phyloP scores from a whole-genome alignment of 2,113 vertebrate species.

The Chlorodrepanis virens region DNA sequence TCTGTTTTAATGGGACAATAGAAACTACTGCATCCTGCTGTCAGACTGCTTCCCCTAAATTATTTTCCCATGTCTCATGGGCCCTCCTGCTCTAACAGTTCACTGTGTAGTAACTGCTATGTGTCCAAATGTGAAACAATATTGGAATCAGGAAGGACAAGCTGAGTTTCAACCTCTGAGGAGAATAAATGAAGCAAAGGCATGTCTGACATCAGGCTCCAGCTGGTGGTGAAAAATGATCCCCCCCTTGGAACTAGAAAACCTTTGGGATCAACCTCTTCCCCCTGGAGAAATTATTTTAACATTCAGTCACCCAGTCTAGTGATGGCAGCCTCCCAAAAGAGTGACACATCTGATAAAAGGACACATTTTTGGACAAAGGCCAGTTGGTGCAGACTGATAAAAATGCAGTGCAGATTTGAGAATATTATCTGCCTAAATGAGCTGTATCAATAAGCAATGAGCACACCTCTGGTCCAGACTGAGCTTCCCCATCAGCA shows the following conservation, averaged over 20 bases:
- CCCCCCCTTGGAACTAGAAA: neutral
- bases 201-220: conserved; percentile 36
- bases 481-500: neutral
- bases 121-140: conserved; percentile 14
- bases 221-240: conserved; percentile 37
- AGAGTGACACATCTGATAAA: neutral
- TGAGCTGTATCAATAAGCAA: neutral
- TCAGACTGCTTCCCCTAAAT: conserved; percentile 33
- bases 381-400: neutral
- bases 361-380: neutral
- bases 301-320: neutral
- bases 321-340: conserved; percentile 10
- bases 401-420: neutral
- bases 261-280: conserved; percentile 17
- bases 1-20: conserved; percentile 29
- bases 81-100: neutral
- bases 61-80: conserved; percentile 1
- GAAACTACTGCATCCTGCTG: conserved; percentile 25
- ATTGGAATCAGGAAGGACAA: conserved; percentile 33
- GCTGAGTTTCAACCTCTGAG: neutral
- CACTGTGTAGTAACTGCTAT: neutral
- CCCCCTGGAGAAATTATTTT: conserved; percentile 35
- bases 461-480: neutral
- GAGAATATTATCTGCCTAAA: neutral
- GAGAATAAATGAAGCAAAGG: conserved; percentile 19